Evolutionary conservation across 2,113 vertebrate genomes (phyloP), one percentile per base, ranked within the genome.

Genomic region (Ameiurus melas): DNA sequence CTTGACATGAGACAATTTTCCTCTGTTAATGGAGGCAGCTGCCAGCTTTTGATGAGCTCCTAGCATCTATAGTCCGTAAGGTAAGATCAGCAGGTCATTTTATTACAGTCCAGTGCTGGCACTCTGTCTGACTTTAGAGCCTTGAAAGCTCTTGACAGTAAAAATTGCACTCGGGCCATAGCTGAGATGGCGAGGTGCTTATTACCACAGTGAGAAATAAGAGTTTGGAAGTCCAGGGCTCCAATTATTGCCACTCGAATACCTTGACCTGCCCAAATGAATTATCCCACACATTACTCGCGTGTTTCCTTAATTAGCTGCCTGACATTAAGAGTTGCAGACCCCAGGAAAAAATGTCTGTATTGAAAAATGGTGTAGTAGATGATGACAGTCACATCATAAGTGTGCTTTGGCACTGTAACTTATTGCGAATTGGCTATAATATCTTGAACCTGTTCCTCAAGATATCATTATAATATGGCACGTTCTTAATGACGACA

Each of bases 31-130:
- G 89, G 92, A 91, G 89, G 86, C n/a, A 57, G 75, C 73, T 64
- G 85, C 84, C 86, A 85, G 91, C 89, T 87, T 93, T 92, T 94
- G 93, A 94, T 85, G 89, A 93, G 93, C 88, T 92, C 87, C 92
- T 90, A 93, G 92, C 87, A 92, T 94, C 92, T 90, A 91, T 90
- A 84, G 91, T 93, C 84, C 90, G 92, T 90, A 91, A 94, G 92
- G 90, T 94, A 95, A 92, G 93, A 93, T 92, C 91, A 92, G 91
- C 92, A 92, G 92, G 92, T 93, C 93, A 92, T 95, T 94, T 93
- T 92, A 94, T 94, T 94, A 93, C 62, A 77, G 87, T 83, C 91
- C 92, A 93, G 93, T 93, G 90, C 71, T 83, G 88, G 89, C 82
- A 75, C 93, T 94, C 93, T 93, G 94, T 94, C 94, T 94, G 92